Evolutionary conservation across 2,888 invertebrate genomes (phyloP).

Genomic region (Spodoptera littoralis): DNA sequence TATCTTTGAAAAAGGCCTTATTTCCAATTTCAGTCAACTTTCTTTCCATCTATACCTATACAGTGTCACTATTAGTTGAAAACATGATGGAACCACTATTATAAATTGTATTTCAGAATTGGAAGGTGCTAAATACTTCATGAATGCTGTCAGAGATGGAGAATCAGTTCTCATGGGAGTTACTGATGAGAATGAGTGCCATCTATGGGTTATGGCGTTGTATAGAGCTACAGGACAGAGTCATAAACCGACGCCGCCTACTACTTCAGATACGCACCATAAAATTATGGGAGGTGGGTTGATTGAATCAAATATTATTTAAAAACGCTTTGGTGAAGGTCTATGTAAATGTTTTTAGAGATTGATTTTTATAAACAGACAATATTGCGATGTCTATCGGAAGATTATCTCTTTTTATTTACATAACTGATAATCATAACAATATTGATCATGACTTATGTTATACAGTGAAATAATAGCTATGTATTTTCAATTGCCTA

Average conservation of each 20-base stretch:
- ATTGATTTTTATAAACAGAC: too few relatives aligned
- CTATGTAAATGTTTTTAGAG: too few relatives aligned
- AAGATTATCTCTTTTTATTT: too few relatives aligned
- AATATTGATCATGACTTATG: too few relatives aligned
- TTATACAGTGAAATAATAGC: neutral
- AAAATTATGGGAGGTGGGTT: constrained; percentile 95
- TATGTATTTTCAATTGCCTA: too few relatives aligned
- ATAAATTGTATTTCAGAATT: constrained; percentile 89
- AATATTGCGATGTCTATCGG: too few relatives aligned
- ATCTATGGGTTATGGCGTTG: constrained; percentile 99
- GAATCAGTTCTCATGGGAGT: constrained; percentile 98
- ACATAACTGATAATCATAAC: too few relatives aligned
- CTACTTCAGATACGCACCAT: constrained; percentile 91
- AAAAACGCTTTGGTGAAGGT: too few relatives aligned
- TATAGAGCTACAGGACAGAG: constrained; percentile 99
- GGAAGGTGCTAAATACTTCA: constrained; percentile 98
- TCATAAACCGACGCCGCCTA: constrained; percentile 99
- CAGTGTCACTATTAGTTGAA: constrained; percentile 5
- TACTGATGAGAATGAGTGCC: constrained; percentile 99
- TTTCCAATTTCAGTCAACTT: neutral
- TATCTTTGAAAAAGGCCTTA: neutral
- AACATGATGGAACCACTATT: constrained; percentile 34
- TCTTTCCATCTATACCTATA: constrained; percentile 12
- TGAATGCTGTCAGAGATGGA: constrained; percentile 99
- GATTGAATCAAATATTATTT: too few relatives aligned